Evolutionary conservation across 1,140 invertebrate species (phyloP).

Genomic region (Aphaenogaster ashmeadi): DNA sequence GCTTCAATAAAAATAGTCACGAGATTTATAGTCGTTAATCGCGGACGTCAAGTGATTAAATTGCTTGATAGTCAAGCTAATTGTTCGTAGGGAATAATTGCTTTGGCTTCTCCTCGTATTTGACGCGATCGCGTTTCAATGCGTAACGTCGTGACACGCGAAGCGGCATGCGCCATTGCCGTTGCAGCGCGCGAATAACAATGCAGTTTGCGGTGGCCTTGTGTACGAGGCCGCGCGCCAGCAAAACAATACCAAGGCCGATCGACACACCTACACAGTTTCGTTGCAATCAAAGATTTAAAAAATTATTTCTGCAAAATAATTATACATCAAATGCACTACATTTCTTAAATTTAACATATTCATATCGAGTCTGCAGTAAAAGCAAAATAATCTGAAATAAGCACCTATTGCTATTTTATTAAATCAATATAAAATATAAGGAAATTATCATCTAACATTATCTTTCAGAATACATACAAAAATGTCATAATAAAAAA

Average conservation of each 20-base stretch:
- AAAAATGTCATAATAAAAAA: too few species aligned
- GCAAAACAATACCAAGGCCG: background rate
- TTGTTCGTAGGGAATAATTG: background rate
- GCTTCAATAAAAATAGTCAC: background rate
- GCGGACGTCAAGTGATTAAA: background rate
- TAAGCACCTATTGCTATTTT: background rate
- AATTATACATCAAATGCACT: too few species aligned
- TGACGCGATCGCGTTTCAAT: background rate
- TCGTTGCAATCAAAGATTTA: background rate
- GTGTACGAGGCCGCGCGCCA: background rate
- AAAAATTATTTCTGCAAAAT: background rate
- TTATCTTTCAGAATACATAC: background rate
- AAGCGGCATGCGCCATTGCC: background rate
- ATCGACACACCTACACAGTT: background rate
- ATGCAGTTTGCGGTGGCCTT: background rate
- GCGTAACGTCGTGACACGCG: background rate
- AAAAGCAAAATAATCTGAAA: background rate
- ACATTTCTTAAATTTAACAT: too few species aligned
- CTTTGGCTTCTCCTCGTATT: background rate
- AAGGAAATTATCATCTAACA: background rate
- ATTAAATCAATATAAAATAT: background rate
- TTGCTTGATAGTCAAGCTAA: background rate
- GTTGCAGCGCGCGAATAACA: background rate
- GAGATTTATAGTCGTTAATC: background rate
- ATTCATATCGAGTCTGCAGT: background rate